Percentiles rank a stretch among this genome's conserved stretches.
Evolutionary conservation across 2,888 invertebrate genomes (phyloP).

Genomic region (Aelia acuminata): DNA sequence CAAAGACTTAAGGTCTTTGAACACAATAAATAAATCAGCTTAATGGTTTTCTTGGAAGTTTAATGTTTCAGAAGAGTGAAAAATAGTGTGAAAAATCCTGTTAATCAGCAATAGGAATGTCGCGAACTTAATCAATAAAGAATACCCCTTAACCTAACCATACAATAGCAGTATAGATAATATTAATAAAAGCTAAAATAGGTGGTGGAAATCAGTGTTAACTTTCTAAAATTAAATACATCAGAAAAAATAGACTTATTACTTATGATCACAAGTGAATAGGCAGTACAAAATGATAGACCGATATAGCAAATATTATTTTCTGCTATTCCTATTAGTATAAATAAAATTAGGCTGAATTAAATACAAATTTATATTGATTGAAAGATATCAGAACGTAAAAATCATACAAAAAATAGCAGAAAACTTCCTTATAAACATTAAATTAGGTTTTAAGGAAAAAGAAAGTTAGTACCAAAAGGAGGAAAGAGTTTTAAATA

Average conservation of each 20-base stretch:
- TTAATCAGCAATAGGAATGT: no score
- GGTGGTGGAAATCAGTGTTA: not conserved
- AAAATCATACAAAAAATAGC: not conserved
- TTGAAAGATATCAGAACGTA: not conserved
- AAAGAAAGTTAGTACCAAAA: not conserved
- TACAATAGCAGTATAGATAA: no score
- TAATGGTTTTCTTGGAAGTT: no score
- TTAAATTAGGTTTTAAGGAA: not conserved
- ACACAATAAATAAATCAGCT: no score
- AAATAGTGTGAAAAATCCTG: no score
- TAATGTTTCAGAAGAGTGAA: no score
- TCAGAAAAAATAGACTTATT: not conserved
- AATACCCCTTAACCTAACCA: no score
- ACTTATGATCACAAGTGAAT: not conserved
- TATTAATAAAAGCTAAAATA: not conserved
- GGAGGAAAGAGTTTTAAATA: not conserved
- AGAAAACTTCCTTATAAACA: not conserved
- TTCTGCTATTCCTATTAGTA: not conserved
- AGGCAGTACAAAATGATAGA: not conserved
- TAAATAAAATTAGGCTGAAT: not conserved
- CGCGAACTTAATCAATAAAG: no score
- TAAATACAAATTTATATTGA: not conserved
- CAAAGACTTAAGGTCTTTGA: no score
- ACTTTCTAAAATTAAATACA: not conserved
- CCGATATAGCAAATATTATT: not conserved